phyloP scores from a whole-genome alignment of 2,113 vertebrate species.

The Tragulus kanchil region DNA sequence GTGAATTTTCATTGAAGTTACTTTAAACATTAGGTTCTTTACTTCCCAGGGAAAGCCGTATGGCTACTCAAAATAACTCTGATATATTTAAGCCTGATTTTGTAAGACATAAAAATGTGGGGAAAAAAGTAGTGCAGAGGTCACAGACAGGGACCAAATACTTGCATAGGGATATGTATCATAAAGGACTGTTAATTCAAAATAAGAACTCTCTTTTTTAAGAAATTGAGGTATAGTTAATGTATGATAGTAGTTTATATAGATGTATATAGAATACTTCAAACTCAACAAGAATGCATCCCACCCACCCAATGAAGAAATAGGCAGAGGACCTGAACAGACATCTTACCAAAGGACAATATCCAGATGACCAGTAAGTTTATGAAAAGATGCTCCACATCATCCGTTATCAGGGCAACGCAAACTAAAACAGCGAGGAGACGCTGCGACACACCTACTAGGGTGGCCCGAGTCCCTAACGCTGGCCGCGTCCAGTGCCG shows the following conservation, averaged over 20 bases:
- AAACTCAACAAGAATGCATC: not conserved
- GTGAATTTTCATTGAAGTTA: not conserved
- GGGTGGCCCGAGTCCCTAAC: not conserved
- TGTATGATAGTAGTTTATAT: not conserved
- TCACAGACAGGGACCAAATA: not conserved
- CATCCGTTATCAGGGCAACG: not conserved
- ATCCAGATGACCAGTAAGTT: not conserved
- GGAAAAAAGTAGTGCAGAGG: not conserved
- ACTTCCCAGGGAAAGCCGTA: not conserved
- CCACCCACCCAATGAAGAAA: not conserved
- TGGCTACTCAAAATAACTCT: not conserved
- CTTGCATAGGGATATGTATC: not conserved
- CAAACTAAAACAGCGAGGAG: not conserved
- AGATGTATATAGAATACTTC: not conserved
- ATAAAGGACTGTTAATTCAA: not conserved
- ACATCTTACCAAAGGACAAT: not conserved
- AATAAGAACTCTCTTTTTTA: not conserved
- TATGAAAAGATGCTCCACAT: not conserved
- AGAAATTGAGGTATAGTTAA: not conserved
- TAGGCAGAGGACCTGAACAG: not conserved
- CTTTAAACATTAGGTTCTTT: not conserved
- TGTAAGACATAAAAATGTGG: slow-evolving; percentile 6
- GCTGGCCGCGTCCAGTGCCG: not conserved
- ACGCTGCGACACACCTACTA: not conserved
- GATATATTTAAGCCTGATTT: not conserved